phyloP scores from a whole-genome alignment of 2,113 vertebrate species.

The Neogale vison region DNA sequence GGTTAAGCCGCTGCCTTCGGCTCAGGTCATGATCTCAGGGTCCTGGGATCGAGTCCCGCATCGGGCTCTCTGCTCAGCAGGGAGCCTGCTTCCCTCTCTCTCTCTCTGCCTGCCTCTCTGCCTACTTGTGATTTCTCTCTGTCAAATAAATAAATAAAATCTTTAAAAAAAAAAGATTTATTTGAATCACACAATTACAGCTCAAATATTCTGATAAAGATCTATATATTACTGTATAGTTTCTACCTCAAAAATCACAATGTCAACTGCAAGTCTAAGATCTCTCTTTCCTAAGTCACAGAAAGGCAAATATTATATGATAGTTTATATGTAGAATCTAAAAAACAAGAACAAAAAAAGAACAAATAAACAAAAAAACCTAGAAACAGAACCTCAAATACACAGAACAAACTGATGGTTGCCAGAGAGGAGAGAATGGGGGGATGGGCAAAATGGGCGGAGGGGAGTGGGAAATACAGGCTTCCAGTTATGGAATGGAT shows the following conservation, averaged over 20 bases:
- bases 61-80: too few species aligned
- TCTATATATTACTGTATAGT: not conserved
- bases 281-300: not conserved
- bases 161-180: too few species aligned
- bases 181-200: not conserved
- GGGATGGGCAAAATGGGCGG: not conserved
- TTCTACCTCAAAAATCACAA: not conserved
- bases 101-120: too few species aligned
- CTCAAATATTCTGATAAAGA: not conserved
- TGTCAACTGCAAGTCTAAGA: not conserved
- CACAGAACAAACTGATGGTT: not conserved
- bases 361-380: not conserved
- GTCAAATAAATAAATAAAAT: too few species aligned
- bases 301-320: not conserved
- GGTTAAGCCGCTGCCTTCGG: too few species aligned
- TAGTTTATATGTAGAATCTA: not conserved
- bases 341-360: not conserved
- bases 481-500: not conserved
- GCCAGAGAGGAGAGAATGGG: not conserved
- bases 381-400: not conserved
- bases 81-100: too few species aligned
- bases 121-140: too few species aligned
- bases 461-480: not conserved
- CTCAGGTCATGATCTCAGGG: too few species aligned
- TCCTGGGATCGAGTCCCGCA: too few species aligned